Evolutionary conservation across 2,113 vertebrate species (phyloP).

Genomic region (Anthoscopus minutus): DNA sequence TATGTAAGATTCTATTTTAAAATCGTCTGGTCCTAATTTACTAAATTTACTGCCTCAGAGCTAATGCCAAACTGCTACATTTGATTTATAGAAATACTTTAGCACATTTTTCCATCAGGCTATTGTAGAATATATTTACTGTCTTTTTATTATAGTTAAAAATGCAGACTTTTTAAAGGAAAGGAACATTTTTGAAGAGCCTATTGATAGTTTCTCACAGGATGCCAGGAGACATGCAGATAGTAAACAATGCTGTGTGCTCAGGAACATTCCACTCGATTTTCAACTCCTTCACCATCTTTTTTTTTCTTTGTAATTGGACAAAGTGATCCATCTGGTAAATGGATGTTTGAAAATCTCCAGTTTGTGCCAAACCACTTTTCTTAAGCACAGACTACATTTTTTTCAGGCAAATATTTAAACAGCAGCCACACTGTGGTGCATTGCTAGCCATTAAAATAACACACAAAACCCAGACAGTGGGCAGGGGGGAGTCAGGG

Average conservation of each 20-base stretch:
- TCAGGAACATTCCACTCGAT: slow-evolving; percentile 65
- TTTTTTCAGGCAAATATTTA: slow-evolving; percentile 56
- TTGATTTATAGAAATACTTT: slow-evolving; percentile 81
- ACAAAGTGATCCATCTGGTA: slow-evolving; percentile 71
- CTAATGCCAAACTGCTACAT: slow-evolving; percentile 69
- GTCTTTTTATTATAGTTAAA: slow-evolving; percentile 66
- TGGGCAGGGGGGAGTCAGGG: neutral
- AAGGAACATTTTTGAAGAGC: slow-evolving; percentile 48
- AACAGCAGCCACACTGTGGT: slow-evolving; percentile 39
- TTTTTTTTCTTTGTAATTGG: slow-evolving; percentile 45
- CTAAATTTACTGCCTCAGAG: slow-evolving; percentile 74
- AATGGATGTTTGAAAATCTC: slow-evolving; percentile 69
- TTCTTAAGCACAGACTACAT: slow-evolving; percentile 54
- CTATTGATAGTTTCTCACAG: slow-evolving; percentile 64
- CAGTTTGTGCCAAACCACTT: slow-evolving; percentile 65
- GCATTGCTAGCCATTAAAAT: slow-evolving; percentile 32
- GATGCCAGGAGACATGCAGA: slow-evolving; percentile 55
- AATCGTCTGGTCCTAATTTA: slow-evolving; percentile 79
- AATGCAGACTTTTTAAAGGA: slow-evolving; percentile 57
- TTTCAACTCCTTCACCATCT: slow-evolving; percentile 35
- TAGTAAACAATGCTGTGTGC: slow-evolving; percentile 66
- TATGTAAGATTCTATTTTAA: slow-evolving; percentile 81
- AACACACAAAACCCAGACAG: slow-evolving; percentile 34
- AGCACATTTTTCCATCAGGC: slow-evolving; percentile 75
- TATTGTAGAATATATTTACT: slow-evolving; percentile 71